These are phyloP conservation scores for Dromococcyx pavoninus DNA, from an alignment of 2,797 vertebrate species.

Conservation along the genomic window DNA sequence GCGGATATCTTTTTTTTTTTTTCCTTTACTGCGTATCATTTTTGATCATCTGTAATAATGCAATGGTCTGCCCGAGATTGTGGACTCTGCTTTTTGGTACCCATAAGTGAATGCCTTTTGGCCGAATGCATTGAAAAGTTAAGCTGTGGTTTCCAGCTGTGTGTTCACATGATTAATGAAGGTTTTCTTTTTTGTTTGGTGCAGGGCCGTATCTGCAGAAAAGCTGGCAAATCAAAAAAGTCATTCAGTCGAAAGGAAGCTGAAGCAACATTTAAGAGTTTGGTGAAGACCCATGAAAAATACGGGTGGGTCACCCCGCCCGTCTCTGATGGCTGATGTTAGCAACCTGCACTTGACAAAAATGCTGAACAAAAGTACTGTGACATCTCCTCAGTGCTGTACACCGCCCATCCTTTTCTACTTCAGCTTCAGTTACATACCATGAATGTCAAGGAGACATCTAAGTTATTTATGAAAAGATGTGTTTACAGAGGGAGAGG, in stretches of 20 bases:
- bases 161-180: background rate
- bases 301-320: constrained; percentile 99
- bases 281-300: constrained; percentile 99
- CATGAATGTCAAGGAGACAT: constrained; percentile 81
- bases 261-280: constrained; percentile 98
- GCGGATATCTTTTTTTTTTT: background rate
- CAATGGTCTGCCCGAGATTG: background rate
- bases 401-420: constrained; percentile 80
- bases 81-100: background rate
- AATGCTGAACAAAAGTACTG: constrained; percentile 75
- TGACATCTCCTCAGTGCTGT: constrained; percentile 79
- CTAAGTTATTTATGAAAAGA: constrained; percentile 83
- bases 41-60: background rate
- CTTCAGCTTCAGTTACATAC: constrained; percentile 81
- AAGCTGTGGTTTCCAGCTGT: background rate
- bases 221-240: constrained; percentile 99
- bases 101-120: background rate
- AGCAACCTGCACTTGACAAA: constrained; percentile 36
- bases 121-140: background rate
- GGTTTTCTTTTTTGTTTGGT: constrained; percentile 47
- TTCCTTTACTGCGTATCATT: background rate
- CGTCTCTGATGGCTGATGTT: constrained; percentile 94
- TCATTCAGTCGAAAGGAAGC: constrained; percentile 99
- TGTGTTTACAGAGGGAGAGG: constrained; percentile 77
- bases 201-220: constrained; percentile 98